Evolutionary conservation across 1,140 invertebrate species (phyloP), one percentile per base, ranked within the genome.

Genomic region (Drosophila eugracilis): DNA sequence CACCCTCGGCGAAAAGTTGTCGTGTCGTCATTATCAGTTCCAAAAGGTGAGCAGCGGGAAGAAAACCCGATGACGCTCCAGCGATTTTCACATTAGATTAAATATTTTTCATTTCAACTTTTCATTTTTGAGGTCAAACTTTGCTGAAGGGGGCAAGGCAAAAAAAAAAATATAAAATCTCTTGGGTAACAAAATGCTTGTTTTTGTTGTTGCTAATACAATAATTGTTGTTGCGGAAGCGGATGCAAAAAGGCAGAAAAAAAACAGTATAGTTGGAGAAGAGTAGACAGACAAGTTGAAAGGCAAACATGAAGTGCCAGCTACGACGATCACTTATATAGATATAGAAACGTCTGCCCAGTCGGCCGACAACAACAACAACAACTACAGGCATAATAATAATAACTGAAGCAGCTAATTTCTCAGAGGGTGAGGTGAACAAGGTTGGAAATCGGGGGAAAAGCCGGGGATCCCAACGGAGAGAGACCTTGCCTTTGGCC

Each of bases 51-150:
- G 48, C 74, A 75, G 21, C 48, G 55, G 44, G 55, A 44, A 55
- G 49, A 39, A 59, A 59, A 63, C 67, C 55, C 77, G 78, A 83
- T 52, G 78, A 81, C 78, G 78, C 78, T 83, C 76, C 67, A 78
- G 73, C 77, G 80, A 85, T 85, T 85, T 85, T 85, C 80, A 85
- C 80, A 85, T 85, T 85, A 85, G 80, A 85, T 85, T 86, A 85
- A 85, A 86, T 81, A 77, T 59, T 53, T 63, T 72, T 65, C 62
- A 53, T 53, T 85, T 73, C 53, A 63, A 76, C 75, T 79, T 67
- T 79, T 72, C 37, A 65, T 74, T 86, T 85, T 85, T 85, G 69
- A 86, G 81, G 81, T 85, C 81, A 86, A 81, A 49, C 58, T 58
- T 55, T 41, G 62, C 42, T 44, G 41, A 45, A 53, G 55, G 32